Evolutionary conservation across 1,140 invertebrate genomes (phyloP), one percentile per base, ranked within the genome.

Genomic region (Venustaconcha ellipsiformis): DNA sequence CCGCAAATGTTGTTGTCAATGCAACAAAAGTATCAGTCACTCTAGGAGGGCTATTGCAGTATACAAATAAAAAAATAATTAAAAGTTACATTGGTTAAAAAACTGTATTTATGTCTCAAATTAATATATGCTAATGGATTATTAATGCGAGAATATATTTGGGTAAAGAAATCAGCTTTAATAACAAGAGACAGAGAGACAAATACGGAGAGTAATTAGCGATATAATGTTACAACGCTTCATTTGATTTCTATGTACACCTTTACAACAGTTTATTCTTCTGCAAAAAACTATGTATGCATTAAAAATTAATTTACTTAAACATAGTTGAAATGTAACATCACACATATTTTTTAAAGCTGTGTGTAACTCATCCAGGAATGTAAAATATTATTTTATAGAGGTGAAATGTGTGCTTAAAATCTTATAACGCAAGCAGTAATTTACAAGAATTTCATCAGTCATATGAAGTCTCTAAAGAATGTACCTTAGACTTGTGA

Each of bases 21-120:
- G 74, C 72, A 20, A 87, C 84, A 73, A 85, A 82, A 30, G 70
- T 81, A 48, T 87, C 84, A 37, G 79, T 81, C 37, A 67, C 70
- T 4, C 78, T 78, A 8, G 85, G 83, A 26, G 82, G 55, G 6
- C 30, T 57, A 55, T 23, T 63, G 15, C 14, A 8, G 8, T 17
- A 48, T 30, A 20, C 58, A 55, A 70, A 13, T 30, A 26, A 69
- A 23, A 56, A 48, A 64, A 48, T 73, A 60, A 48, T 63, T 20
- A 37, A n/a, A 12, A 18, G 65, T 67, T 60, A 63, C 57, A 17
- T 63, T 62, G n/a, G 56, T 74, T 30, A 13, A 63, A 48, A 0
- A 6, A 14, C 17, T 18, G 58, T 26, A 23, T 58, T 26, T 6
- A 55, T n/a, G n/a, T 18, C 37, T 70, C 56, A 17, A 48, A 3